Base-by-base conservation (phyloP, 2,113 vertebrate genomes). In the Podarcis muralis region DNA sequence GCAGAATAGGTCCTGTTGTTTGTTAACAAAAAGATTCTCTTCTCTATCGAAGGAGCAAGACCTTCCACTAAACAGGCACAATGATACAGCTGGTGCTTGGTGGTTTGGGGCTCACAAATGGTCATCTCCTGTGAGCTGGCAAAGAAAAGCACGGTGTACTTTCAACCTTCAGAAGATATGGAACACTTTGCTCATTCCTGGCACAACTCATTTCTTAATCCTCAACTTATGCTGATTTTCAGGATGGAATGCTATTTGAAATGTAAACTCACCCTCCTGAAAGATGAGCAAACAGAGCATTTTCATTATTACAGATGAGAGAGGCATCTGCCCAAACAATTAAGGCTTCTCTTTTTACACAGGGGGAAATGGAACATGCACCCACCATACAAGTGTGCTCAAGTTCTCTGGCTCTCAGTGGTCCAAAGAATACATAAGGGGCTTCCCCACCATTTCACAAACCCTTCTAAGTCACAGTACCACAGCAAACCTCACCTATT, bases 21-120 rank as follows among this genome's bases (percentile, higher is more conserved):
- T 5, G 30, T 25, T 74, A 65, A 81, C 43, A 27, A 75, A 69
- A 92, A 82, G 35, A 23, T 78, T 78, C 9, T 69, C 13, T 66
- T 32, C 84, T 87, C 25, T 87, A 66, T 2, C 37, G 68, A 92
- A 87, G 32, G 35, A 78, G 59, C 66, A 69, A 78, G 80, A 35
- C 83, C 80, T 79, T 83, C 76, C 78, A 71, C n/a, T 90, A 32
- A 84, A 6, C 18, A 80, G 66, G 79, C 65, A 3, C 0, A 0
- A 43, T 0, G 0, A 22, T 83, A 72, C 40, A 11, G 40, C 85
- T 81, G 18, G 1, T 69, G 85, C 18, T 13, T 68, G 40, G 8
- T 13, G 71, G 1, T 3, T 85, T 25, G 59, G 65, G 86, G 37
- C 30, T 76, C 25, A 87, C 6, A 87, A 59, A 88, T 88, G 84